phyloP scores from a whole-genome alignment of 2,797 vertebrate genomes.

The Chelmon rostratus region DNA sequence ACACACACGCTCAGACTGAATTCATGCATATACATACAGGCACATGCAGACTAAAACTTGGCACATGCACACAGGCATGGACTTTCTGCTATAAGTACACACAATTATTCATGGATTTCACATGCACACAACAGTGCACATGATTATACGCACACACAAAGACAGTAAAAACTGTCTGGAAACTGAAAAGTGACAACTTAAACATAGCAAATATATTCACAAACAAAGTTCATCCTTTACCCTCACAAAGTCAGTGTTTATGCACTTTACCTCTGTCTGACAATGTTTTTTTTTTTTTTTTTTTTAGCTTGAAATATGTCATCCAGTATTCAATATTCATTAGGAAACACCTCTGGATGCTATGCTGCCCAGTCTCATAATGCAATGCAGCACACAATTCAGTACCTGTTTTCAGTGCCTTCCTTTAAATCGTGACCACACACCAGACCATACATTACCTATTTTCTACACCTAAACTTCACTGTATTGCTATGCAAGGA shows the following conservation, averaged over 20 bases:
- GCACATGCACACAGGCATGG: slow-evolving; percentile 13
- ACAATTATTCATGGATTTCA: slow-evolving; percentile 6
- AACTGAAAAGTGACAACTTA: neutral
- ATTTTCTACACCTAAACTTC: too few relatives aligned
- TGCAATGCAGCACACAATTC: neutral
- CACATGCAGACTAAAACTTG: neutral
- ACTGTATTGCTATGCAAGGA: neutral
- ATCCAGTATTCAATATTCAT: neutral
- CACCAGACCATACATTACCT: neutral
- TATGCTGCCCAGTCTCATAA: neutral
- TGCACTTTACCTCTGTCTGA: neutral
- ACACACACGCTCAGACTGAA: slow-evolving; percentile 20
- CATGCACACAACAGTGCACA: neutral
- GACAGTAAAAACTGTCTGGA: neutral
- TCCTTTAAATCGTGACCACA: neutral
- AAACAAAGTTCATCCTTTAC: neutral
- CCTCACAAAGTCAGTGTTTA: neutral
- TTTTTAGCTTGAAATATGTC: neutral
- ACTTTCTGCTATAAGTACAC: slow-evolving; percentile 12
- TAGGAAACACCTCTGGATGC: neutral
- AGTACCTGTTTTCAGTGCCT: neutral
- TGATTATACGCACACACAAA: neutral
- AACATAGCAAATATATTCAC: neutral
- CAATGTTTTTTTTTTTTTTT: too few relatives aligned
- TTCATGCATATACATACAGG: neutral